A percentile compares a stretch with the other conserved stretches of the same genome.
Conservation (phyloP, 2,888 invertebrate genomes). For the Nymphalis urticae region DNA sequence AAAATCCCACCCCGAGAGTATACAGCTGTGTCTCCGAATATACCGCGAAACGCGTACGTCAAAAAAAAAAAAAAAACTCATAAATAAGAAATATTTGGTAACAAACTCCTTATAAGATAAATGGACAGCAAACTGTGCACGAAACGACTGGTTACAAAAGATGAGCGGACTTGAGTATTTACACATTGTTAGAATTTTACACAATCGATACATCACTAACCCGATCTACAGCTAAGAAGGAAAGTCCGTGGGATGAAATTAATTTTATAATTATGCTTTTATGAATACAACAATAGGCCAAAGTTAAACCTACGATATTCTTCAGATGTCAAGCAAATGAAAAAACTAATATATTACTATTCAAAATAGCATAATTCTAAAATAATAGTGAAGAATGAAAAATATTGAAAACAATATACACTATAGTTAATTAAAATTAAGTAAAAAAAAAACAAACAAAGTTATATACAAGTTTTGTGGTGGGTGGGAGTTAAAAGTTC, state of each 20-base stretch:
- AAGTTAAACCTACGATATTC: slow-evolving; percentile 2
- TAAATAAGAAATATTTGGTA: slow-evolving; percentile 81
- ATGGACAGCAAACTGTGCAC: slow-evolving; percentile 50
- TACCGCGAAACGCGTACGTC: slow-evolving; percentile 42
- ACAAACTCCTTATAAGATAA: slow-evolving; percentile 72
- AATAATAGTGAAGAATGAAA: slow-evolving; percentile 34
- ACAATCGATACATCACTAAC: slow-evolving; percentile 64
- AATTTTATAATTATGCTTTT: slow-evolving; percentile 20
- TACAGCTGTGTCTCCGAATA: slow-evolving; percentile 40
- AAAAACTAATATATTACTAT: neutral
- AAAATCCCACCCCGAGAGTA: slow-evolving; percentile 18
- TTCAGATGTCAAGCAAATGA: neutral
- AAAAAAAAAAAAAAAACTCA: slow-evolving; percentile 56
- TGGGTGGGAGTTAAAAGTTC: slow-evolving; percentile 68
- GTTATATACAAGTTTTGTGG: slow-evolving; percentile 69
- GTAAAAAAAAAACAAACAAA: slow-evolving; percentile 57
- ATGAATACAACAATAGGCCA: neutral
- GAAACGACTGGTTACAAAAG: slow-evolving; percentile 52
- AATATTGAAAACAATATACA: slow-evolving; percentile 52
- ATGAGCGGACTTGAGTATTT: slow-evolving; percentile 61
- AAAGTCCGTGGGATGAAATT: slow-evolving; percentile 36
- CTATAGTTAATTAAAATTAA: slow-evolving; percentile 56
- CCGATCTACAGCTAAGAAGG: slow-evolving; percentile 59
- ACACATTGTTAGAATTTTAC: slow-evolving; percentile 59
- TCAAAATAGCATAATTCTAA: slow-evolving; percentile 19